Evolutionary conservation across 2,797 vertebrate genomes (phyloP).

Genomic region (Triplophysa bombifrons): DNA sequence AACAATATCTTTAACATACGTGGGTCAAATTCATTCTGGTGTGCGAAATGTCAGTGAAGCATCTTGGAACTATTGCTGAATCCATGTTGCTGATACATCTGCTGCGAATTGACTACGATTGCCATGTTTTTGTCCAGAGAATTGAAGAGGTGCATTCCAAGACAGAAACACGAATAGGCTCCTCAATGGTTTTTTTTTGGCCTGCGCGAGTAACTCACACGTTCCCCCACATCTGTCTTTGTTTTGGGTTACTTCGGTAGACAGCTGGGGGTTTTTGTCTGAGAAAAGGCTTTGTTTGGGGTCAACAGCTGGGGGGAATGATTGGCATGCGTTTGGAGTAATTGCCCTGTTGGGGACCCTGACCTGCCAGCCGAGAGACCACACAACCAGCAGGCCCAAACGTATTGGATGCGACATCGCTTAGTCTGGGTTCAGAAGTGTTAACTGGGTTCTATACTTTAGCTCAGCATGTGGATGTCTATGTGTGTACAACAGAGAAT

Average conservation of each 20-base stretch:
- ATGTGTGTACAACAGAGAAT: neutral
- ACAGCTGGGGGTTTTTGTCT: conserved; percentile 67
- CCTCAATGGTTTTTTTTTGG: conserved; percentile 39
- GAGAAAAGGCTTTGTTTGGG: conserved; percentile 74
- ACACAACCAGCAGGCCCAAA: conserved; percentile 76
- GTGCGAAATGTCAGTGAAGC: conserved; percentile 29
- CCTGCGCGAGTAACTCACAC: conserved; percentile 51
- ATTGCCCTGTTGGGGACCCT: conserved; percentile 70
- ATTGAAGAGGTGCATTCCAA: conserved; percentile 15
- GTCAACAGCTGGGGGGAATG: conserved; percentile 78
- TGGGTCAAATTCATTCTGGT: neutral
- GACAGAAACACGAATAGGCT: conserved; percentile 36
- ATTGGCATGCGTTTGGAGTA: conserved; percentile 78
- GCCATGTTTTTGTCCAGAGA: conserved; percentile 36
- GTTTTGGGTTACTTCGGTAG: conserved; percentile 61
- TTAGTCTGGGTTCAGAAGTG: conserved; percentile 62
- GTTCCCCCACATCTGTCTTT: conserved; percentile 65
- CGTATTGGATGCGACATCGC: conserved; percentile 48
- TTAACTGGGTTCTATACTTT: neutral
- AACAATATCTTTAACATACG: conserved; percentile 17
- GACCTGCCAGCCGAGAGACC: conserved; percentile 72
- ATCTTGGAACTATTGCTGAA: conserved; percentile 15
- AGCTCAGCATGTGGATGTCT: neutral
- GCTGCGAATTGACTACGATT: conserved; percentile 20
- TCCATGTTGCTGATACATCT: conserved; percentile 23